Evolutionary conservation across 2,888 invertebrate genomes (phyloP).

Genomic region (Lepidochrysops patricia): DNA sequence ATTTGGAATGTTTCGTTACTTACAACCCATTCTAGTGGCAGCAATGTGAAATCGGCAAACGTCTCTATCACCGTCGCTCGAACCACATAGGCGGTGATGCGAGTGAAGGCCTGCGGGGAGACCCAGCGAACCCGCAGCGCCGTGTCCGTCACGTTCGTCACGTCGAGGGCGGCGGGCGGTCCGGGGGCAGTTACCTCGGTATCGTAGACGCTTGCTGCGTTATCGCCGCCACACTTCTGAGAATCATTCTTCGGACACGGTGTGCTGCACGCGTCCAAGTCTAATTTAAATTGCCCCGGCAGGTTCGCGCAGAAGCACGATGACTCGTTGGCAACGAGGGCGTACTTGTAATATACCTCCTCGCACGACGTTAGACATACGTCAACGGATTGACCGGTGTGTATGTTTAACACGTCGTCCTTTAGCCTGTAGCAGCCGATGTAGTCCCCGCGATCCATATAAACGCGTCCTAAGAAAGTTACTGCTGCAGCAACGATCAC

Average conservation of each 20-base stretch:
- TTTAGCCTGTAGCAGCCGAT: conserved; percentile 56
- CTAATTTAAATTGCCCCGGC: conserved; percentile 56
- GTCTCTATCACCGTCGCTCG: conserved; percentile 72
- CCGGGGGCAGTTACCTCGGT: conserved; percentile 79
- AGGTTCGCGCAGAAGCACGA: conserved; percentile 62
- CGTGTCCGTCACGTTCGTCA: conserved; percentile 77
- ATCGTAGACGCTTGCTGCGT: conserved; percentile 79
- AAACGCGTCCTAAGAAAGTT: conserved; percentile 26
- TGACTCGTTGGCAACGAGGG: conserved; percentile 57
- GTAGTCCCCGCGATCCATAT: conserved; percentile 56
- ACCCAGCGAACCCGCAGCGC: conserved; percentile 76
- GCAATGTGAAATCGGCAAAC: conserved; percentile 67
- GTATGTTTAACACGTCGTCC: conserved; percentile 53
- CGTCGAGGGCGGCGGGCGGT: conserved; percentile 77
- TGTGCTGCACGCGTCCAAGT: conserved; percentile 63
- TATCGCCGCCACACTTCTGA: conserved; percentile 79
- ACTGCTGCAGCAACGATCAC: conserved; percentile 30
- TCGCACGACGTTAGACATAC: conserved; percentile 63
- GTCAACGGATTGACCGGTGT: conserved; percentile 64
- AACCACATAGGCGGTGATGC: conserved; percentile 72
- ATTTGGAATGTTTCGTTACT: conserved; percentile 73
- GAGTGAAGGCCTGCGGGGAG: conserved; percentile 67
- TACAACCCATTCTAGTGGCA: conserved; percentile 73
- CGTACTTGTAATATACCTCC: conserved; percentile 61
- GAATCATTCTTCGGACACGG: conserved; percentile 76